Percentiles rank a stretch among this genome's conserved stretches.
These are phyloP conservation scores for Bombyx mandarina DNA, from an alignment of 1,140 invertebrate genomes.

Conservation along the genomic window DNA sequence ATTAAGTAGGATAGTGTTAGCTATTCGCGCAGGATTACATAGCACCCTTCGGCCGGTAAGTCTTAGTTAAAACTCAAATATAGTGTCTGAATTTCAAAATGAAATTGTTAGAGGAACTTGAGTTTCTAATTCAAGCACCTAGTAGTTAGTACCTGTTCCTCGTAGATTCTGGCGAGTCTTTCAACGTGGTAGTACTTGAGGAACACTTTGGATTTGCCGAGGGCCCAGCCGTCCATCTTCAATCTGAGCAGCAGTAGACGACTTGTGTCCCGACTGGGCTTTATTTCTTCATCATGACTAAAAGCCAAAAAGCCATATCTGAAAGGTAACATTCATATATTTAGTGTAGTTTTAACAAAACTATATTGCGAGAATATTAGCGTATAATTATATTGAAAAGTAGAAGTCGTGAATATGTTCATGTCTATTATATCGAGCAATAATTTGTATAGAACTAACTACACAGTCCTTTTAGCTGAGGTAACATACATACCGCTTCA, in stretches of 20 bases:
- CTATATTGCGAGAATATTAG: no score
- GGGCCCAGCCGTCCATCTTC: slow-evolving; percentile 86
- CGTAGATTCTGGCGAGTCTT: slow-evolving; percentile 83
- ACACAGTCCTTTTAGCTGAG: no score
- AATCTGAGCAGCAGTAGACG: slow-evolving; percentile 79
- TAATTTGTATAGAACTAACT: no score
- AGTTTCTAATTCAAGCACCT: neutral
- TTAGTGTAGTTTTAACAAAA: no score
- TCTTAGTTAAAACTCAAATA: no score
- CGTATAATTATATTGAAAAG: no score
- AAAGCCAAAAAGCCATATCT: slow-evolving; percentile 88
- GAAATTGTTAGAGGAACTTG: neutral
- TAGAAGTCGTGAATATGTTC: no score
- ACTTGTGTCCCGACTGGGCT: slow-evolving; percentile 81
- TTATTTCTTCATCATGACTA: slow-evolving; percentile 79
- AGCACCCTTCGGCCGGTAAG: no score
- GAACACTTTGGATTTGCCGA: slow-evolving; percentile 91
- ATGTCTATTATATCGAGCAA: no score
- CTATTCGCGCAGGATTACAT: no score
- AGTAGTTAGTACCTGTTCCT: slow-evolving; percentile 73
- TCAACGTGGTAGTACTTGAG: slow-evolving; percentile 91
- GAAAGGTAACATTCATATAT: slow-evolving; percentile 17
- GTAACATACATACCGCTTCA: slow-evolving; percentile 75
- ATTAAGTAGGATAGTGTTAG: neutral
- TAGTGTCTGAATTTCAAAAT: no score